Percentiles rank a stretch among this genome's conserved stretches.
phyloP scores from a whole-genome alignment of 1,140 invertebrate genomes.

The Meteorus sp. region DNA sequence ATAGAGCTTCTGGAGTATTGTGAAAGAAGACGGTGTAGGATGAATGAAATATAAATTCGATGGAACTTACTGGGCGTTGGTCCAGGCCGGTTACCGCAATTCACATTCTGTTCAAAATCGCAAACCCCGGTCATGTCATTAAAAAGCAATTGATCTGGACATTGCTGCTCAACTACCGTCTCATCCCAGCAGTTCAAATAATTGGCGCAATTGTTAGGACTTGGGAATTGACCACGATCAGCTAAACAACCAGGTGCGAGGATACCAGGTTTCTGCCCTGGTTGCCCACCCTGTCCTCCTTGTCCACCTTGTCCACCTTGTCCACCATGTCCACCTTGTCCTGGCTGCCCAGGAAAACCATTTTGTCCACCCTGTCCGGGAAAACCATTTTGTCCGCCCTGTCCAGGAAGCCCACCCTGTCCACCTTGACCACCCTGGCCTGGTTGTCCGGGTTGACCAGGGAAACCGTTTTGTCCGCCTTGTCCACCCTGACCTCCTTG shows the following conservation, averaged over 20 bases:
- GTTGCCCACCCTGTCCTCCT: constrained; percentile 22
- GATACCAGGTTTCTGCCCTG: constrained; percentile 11
- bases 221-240: constrained; percentile 64
- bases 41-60: neutral
- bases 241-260: constrained; percentile 42
- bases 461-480: constrained; percentile 15
- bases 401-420: neutral
- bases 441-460: constrained; percentile 24
- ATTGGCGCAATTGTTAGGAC: constrained; percentile 62
- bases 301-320: constrained; percentile 27
- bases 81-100: constrained; percentile 61
- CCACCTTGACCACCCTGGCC: constrained; percentile 6
- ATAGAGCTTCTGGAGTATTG: too few relatives aligned
- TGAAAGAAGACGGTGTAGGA: too few relatives aligned
- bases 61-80: constrained; percentile 46
- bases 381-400: neutral
- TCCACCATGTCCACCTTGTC: constrained; percentile 28
- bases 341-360: constrained; percentile 24
- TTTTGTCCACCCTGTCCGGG: neutral
- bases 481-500: constrained; percentile 5
- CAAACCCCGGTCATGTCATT: constrained; percentile 63
- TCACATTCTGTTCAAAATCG: constrained; percentile 66
- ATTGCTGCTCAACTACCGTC: constrained; percentile 66
- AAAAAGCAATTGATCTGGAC: constrained; percentile 66
- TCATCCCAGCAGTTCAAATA: constrained; percentile 76